phyloP scores from a whole-genome alignment of 1,140 invertebrate species.

The Leguminivora glycinivorella region DNA sequence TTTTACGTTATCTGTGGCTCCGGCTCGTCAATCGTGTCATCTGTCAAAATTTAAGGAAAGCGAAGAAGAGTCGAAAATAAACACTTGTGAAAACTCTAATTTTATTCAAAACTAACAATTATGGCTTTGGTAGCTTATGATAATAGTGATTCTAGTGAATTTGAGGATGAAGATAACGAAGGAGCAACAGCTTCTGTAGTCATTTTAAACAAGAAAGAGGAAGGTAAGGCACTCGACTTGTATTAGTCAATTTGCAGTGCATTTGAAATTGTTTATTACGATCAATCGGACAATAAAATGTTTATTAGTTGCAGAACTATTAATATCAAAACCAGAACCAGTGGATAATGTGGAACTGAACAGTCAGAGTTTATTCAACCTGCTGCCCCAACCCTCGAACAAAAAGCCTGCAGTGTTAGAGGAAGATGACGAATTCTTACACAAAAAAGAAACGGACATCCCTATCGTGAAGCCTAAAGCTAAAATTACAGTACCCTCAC shows the following conservation, averaged over 20 bases:
- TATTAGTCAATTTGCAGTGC: background rate
- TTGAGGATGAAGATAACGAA: constrained; percentile 60
- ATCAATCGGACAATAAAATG: background rate
- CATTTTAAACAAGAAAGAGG: constrained; percentile 33
- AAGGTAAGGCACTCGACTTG: constrained; percentile 27
- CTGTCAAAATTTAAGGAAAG: background rate
- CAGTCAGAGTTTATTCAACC: constrained; percentile 55
- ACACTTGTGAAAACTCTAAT: constrained; percentile 20
- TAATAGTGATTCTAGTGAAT: constrained; percentile 73
- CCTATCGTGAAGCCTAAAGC: constrained; percentile 62
- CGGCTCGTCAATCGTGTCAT: background rate
- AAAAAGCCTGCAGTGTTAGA: constrained; percentile 64
- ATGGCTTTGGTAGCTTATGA: constrained; percentile 76
- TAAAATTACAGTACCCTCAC: constrained; percentile 66
- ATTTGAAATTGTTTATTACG: background rate
- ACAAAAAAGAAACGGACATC: constrained; percentile 74
- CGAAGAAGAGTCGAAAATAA: background rate
- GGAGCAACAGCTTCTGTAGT: constrained; percentile 28
- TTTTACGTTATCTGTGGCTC: background rate
- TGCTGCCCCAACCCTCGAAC: constrained; percentile 57
- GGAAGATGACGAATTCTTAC: constrained; percentile 81
- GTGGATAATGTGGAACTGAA: constrained; percentile 29
- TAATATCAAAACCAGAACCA: constrained; percentile 26
- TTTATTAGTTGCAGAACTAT: constrained; percentile 23
- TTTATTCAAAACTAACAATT: constrained; percentile 30